Evolutionary conservation across 1,140 invertebrate genomes (phyloP).

Genomic region (Pogonognathellus flavescens): DNA sequence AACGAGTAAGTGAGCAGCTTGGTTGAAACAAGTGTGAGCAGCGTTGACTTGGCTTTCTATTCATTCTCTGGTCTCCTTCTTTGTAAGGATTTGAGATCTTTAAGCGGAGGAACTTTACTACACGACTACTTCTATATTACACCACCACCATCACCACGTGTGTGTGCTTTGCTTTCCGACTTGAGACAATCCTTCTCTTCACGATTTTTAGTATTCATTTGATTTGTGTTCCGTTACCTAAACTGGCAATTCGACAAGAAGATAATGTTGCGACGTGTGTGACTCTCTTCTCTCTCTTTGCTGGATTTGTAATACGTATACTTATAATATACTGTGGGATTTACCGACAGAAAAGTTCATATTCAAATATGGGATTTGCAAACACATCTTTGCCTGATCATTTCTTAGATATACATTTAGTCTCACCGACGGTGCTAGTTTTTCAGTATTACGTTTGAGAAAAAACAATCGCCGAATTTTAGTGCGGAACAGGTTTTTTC

Average conservation of each 20-base stretch:
- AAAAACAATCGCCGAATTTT: no score
- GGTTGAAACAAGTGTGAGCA: conserved; percentile 40
- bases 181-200: conserved; percentile 12
- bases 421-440: no score
- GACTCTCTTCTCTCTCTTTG: no score
- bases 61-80: neutral
- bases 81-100: neutral
- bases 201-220: conserved; percentile 16
- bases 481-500: no score
- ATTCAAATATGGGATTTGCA: no score
- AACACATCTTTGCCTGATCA: no score
- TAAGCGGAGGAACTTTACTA: neutral
- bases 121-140: neutral
- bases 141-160: conserved; percentile 3
- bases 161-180: conserved; percentile 1
- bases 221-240: conserved; percentile 36
- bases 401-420: no score
- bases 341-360: no score
- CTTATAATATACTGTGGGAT: no score
- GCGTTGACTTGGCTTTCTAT: conserved; percentile 6
- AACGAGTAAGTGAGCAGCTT: conserved; percentile 41
- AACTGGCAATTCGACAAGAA: conserved; percentile 21
- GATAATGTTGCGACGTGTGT: neutral
- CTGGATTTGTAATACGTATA: no score
- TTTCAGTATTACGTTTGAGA: no score